A percentile compares a stretch with the other conserved stretches of the same genome.
These are phyloP conservation scores for Takifugu rubripes DNA, from an alignment of 2,797 vertebrate genomes.

Conservation along the genomic window DNA sequence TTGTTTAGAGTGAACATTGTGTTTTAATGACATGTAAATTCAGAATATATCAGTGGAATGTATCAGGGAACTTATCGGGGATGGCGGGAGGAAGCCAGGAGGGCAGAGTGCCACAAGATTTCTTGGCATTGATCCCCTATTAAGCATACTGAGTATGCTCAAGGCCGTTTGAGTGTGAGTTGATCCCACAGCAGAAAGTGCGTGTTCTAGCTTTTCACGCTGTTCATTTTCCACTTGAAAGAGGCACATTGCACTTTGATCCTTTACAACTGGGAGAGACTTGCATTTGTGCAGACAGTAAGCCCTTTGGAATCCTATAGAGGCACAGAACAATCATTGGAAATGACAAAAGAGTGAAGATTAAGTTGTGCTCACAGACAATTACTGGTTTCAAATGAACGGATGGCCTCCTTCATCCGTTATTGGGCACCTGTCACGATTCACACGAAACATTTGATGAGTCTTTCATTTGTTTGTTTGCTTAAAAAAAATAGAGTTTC, in stretches of 20 bases:
- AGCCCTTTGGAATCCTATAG: slow-evolving; percentile 29
- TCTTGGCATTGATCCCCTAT: slow-evolving; percentile 31
- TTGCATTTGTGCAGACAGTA: slow-evolving; percentile 30
- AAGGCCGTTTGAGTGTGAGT: slow-evolving; percentile 31
- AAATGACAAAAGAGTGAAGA: slow-evolving; percentile 28
- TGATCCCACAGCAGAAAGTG: slow-evolving; percentile 19
- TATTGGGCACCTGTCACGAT: slow-evolving; percentile 1
- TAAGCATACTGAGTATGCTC: slow-evolving; percentile 38
- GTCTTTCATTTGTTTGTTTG: too few species aligned
- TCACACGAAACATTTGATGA: slow-evolving; percentile 6
- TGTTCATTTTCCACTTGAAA: slow-evolving; percentile 48
- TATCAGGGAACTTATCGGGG: neutral
- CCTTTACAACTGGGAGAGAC: slow-evolving; percentile 33
- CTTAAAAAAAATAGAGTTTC: slow-evolving; percentile 14
- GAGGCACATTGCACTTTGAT: slow-evolving; percentile 45
- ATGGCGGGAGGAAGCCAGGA: slow-evolving; percentile 9
- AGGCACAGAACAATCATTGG: slow-evolving; percentile 28
- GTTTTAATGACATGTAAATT: slow-evolving; percentile 29
- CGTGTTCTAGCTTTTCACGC: slow-evolving; percentile 32
- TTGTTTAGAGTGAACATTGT: slow-evolving; percentile 10
- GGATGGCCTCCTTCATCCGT: neutral
- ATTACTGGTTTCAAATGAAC: neutral
- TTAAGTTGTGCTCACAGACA: slow-evolving; percentile 6
- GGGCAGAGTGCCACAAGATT: slow-evolving; percentile 14
- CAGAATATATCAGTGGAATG: slow-evolving; percentile 29